Evolutionary conservation across 2,113 vertebrate genomes (phyloP).

Genomic region (Hucho hucho): DNA sequence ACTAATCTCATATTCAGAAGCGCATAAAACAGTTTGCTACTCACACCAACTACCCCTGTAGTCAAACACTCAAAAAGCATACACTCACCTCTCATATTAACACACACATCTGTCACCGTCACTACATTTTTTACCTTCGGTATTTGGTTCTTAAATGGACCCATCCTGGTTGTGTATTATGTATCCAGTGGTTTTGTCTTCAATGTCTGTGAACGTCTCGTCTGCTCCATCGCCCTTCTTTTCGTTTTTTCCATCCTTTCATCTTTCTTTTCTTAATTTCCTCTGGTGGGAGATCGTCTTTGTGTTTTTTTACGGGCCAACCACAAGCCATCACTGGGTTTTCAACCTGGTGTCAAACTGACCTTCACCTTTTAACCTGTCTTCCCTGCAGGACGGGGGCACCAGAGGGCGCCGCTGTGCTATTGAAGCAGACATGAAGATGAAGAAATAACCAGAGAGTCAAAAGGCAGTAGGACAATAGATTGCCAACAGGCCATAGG

Average conservation of each 20-base stretch:
- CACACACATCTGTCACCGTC: neutral
- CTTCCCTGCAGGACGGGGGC: constrained; percentile 83
- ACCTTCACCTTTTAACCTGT: constrained; percentile 14
- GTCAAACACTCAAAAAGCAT: neutral
- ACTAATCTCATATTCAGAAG: constrained; percentile 12
- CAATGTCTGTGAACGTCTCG: constrained; percentile 3
- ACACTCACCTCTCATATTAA: neutral
- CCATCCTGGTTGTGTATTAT: constrained; percentile 9
- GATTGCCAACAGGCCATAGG: neutral
- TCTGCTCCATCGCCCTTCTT: constrained; percentile 29
- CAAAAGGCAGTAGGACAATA: neutral
- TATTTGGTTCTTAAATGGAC: constrained; percentile 11
- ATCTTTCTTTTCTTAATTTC: constrained; percentile 38
- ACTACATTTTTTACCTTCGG: constrained; percentile 24
- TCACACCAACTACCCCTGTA: neutral
- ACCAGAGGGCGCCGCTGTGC: constrained; percentile 97
- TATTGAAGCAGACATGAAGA: constrained; percentile 99
- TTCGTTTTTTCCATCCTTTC: neutral
- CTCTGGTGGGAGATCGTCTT: constrained; percentile 45
- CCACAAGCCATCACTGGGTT: constrained; percentile 29
- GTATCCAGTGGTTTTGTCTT: constrained; percentile 11
- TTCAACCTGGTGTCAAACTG: constrained; percentile 23
- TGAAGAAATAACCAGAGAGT: constrained; percentile 85
- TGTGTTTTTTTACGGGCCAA: constrained; percentile 28
- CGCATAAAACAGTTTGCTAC: constrained; percentile 29